Evolutionary conservation across 2,888 invertebrate genomes (phyloP).

Genomic region (Lycaena phlaeas): DNA sequence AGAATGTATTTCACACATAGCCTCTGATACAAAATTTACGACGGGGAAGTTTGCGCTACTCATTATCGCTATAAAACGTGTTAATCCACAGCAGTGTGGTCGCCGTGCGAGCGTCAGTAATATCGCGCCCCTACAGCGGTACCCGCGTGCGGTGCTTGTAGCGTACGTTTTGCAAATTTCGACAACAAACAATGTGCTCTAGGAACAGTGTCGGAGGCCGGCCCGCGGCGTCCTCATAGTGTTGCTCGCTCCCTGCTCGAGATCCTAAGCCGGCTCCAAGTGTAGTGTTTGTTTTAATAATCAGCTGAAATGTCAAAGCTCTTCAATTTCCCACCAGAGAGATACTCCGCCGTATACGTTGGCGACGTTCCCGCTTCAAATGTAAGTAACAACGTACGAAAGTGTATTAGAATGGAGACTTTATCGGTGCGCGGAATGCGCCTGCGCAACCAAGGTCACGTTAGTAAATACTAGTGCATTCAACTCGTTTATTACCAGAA

Average conservation of each 20-base stretch:
- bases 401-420: constrained; percentile 26
- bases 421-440: constrained; percentile 38
- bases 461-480: constrained; percentile 43
- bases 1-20: not conserved
- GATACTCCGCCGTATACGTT: constrained; percentile 55
- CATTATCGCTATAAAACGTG: constrained; percentile 49
- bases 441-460: constrained; percentile 51
- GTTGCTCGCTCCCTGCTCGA: constrained; percentile 13
- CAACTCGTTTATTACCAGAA: constrained; percentile 35
- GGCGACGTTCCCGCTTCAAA: constrained; percentile 41
- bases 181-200: constrained; percentile 44
- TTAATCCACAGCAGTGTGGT: constrained; percentile 42
- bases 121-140: constrained; percentile 27
- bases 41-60: constrained; percentile 49
- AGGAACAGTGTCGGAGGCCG: constrained; percentile 27
- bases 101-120: constrained; percentile 32
- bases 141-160: constrained; percentile 26
- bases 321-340: constrained; percentile 61
- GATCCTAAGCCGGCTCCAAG: constrained; percentile 12
- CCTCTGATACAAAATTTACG: constrained; percentile 23
- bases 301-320: constrained; percentile 40
- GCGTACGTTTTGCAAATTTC: constrained; percentile 30
- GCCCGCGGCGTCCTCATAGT: constrained; percentile 21
- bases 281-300: constrained; percentile 32
- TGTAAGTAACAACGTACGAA: constrained; percentile 42